phyloP scores from a whole-genome alignment of 2,888 invertebrate species.

The Euplagia quadripunctaria region DNA sequence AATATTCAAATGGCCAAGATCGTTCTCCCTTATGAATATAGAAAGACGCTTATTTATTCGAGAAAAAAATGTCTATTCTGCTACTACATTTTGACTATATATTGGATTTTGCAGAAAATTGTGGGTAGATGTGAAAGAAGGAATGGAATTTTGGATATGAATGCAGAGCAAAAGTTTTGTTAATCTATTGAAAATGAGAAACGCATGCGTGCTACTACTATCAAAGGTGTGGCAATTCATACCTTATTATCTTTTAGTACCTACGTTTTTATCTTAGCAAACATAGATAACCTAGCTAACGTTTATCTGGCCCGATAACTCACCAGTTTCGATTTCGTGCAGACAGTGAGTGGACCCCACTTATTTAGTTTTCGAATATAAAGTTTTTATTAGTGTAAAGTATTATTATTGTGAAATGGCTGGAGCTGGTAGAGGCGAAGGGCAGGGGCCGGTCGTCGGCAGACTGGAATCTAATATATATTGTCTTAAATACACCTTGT shows the following conservation, averaged over 20 bases:
- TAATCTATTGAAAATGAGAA: slow-evolving; percentile 39
- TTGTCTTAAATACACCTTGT: slow-evolving; percentile 93
- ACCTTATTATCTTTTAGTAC: slow-evolving; percentile 71
- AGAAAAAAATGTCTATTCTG: slow-evolving; percentile 48
- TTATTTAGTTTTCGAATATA: slow-evolving; percentile 46
- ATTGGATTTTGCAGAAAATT: slow-evolving; percentile 38
- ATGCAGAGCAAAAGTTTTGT: slow-evolving; percentile 29
- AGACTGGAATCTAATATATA: slow-evolving; percentile 92
- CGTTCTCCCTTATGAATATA: slow-evolving; percentile 55
- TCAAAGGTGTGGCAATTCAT: slow-evolving; percentile 82
- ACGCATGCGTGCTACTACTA: slow-evolving; percentile 40
- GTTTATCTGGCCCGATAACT: slow-evolving; percentile 73
- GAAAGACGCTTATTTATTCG: slow-evolving; percentile 54
- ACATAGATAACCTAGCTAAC: slow-evolving; percentile 82
- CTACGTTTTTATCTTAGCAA: slow-evolving; percentile 76
- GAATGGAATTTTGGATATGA: slow-evolving; percentile 19
- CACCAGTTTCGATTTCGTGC: slow-evolving; percentile 71
- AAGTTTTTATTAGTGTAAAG: slow-evolving; percentile 54
- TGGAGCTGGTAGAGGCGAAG: slow-evolving; percentile 84
- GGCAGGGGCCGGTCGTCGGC: slow-evolving; percentile 83
- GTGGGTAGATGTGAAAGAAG: slow-evolving; percentile 34
- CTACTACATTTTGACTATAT: slow-evolving; percentile 45
- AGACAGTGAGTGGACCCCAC: slow-evolving; percentile 64
- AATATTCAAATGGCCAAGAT: slow-evolving; percentile 62
- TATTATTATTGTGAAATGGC: slow-evolving; percentile 82